Conservation (phyloP, 2,888 invertebrate genomes). For the Gandaritis pyraliata region DNA sequence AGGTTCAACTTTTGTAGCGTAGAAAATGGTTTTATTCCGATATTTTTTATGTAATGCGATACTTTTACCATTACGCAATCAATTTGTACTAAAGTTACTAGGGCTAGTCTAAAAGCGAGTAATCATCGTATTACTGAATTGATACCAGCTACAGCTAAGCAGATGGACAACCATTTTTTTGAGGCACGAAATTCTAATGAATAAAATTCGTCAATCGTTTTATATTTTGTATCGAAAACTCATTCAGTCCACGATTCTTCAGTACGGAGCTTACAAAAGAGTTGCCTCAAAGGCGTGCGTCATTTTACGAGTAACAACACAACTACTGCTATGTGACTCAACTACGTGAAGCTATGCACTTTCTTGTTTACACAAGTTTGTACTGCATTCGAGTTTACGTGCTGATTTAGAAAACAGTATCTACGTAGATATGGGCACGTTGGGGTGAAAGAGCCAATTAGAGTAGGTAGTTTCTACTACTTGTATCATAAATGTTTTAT, state of each 20-base stretch:
- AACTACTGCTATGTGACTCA: conserved; percentile 16
- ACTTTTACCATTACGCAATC: background rate
- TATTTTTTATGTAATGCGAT: conserved; percentile 1
- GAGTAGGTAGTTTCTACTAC: background rate
- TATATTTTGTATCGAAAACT: conserved; percentile 40
- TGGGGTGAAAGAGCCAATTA: background rate
- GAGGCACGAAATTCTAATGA: background rate
- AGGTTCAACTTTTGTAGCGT: conserved; percentile 9
- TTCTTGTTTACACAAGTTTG: conserved; percentile 4
- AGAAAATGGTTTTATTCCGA: background rate
- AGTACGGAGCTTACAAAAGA: conserved; percentile 56
- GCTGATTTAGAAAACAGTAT: background rate
- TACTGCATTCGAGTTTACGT: background rate
- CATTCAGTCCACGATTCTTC: conserved; percentile 46
- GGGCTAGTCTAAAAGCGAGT: background rate
- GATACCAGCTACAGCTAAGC: background rate
- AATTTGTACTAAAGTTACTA: background rate
- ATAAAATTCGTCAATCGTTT: conserved; percentile 1
- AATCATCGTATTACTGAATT: background rate
- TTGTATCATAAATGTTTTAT: too few relatives aligned
- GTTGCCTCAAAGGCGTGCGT: conserved; percentile 53
- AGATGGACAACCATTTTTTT: background rate
- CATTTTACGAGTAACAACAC: conserved; percentile 43
- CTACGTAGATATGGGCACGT: background rate
- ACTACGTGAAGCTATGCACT: conserved; percentile 4